Evolutionary conservation across 2,888 invertebrate genomes (phyloP).

Genomic region (Aphodius sticticus): DNA sequence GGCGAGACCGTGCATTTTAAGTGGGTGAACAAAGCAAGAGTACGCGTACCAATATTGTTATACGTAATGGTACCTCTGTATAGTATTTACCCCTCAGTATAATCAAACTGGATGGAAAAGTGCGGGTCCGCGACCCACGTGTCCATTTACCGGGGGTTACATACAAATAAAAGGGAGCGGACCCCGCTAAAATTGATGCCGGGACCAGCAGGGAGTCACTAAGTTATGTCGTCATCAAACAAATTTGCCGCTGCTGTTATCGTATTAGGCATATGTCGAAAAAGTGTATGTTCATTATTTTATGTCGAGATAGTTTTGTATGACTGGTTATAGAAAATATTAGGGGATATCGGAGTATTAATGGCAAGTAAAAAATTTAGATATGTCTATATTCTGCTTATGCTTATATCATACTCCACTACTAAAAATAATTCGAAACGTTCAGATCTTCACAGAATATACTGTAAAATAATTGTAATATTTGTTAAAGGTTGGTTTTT

Average conservation of each 20-base stretch:
- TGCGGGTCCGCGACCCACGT: neutral
- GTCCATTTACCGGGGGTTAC: neutral
- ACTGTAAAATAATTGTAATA: no score
- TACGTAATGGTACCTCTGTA: neutral
- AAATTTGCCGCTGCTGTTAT: neutral
- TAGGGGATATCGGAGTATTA: no score
- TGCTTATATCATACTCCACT: no score
- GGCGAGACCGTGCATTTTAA: constrained; percentile 29
- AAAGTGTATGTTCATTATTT: neutral
- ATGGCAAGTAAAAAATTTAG: no score
- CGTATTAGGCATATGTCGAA: neutral
- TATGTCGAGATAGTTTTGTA: neutral
- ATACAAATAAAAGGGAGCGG: neutral
- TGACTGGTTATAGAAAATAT: neutral
- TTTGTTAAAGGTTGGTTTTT: no score
- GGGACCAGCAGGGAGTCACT: neutral
- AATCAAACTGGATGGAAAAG: neutral
- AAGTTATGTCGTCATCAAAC: neutral
- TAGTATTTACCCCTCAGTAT: neutral
- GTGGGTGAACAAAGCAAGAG: constrained; percentile 36
- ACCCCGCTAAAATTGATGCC: neutral
- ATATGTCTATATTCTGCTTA: no score
- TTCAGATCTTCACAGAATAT: no score
- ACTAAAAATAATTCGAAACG: no score
- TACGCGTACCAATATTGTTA: constrained; percentile 28